Conservation (phyloP, 1,140 invertebrate species). For the Cotesia vestalis region DNA sequence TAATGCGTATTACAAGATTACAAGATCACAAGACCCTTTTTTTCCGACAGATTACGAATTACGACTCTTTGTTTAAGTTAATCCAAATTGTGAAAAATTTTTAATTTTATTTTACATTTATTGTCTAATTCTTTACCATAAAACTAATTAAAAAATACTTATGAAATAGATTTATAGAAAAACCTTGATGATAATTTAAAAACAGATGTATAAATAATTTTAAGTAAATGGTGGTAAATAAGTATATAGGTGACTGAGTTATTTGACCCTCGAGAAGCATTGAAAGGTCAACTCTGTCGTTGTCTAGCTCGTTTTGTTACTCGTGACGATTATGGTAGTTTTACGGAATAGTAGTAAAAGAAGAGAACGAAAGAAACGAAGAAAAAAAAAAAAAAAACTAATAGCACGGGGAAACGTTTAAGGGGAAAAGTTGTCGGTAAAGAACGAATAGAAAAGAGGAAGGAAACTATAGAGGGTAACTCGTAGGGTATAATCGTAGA, state of each 20-base stretch:
- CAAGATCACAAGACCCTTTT: no score
- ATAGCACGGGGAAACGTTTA: neutral
- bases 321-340: no score
- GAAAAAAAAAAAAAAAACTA: no score
- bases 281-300: conserved; percentile 24
- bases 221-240: no score
- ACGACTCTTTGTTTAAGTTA: no score
- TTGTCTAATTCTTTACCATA: neutral
- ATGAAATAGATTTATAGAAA: no score
- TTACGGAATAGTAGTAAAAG: no score
- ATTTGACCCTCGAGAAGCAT: conserved; percentile 23
- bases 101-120: neutral
- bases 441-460: conserved; percentile 6
- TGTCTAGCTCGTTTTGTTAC: neutral
- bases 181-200: neutral
- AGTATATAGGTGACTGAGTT: neutral
- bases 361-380: neutral
- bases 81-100: no score
- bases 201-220: neutral
- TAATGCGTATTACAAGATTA: no score
- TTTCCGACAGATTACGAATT: no score
- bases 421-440: conserved; percentile 3
- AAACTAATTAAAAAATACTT: no score
- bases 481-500: neutral
- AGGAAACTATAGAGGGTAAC: conserved; percentile 19